Evolutionary conservation across 1,140 invertebrate species (phyloP).

Genomic region (Ctenoplectra terminalis): DNA sequence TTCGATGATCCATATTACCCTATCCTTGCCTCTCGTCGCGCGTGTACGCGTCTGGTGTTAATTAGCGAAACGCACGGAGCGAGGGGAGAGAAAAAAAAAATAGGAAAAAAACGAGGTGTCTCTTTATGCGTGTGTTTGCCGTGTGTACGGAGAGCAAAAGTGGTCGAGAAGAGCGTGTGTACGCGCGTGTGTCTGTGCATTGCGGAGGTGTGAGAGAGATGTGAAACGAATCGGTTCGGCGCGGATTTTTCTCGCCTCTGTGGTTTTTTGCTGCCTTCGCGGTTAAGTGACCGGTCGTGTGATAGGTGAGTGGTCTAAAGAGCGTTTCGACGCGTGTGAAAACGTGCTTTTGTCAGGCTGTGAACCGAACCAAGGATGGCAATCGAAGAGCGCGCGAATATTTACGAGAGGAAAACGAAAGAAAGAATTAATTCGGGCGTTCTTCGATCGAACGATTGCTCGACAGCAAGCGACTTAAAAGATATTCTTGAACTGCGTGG

Average conservation of each 20-base stretch:
- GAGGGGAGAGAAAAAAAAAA: slow-evolving; percentile 36
- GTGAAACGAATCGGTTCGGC: slow-evolving; percentile 53
- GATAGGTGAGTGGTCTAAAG: slow-evolving; percentile 39
- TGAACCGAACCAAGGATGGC: slow-evolving; percentile 1
- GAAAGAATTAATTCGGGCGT: not conserved
- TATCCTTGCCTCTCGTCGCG: slow-evolving; percentile 43
- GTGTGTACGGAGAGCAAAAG: slow-evolving; percentile 47
- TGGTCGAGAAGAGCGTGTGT: slow-evolving; percentile 25
- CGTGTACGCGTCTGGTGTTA: slow-evolving; percentile 46
- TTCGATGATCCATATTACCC: slow-evolving; percentile 39
- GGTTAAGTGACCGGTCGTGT: slow-evolving; percentile 50
- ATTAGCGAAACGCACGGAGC: slow-evolving; percentile 56
- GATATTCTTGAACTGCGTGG: slow-evolving; percentile 16
- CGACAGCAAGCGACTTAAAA: slow-evolving; percentile 33
- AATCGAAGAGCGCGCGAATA: not conserved
- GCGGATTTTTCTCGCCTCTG: slow-evolving; percentile 46
- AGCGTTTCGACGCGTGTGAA: slow-evolving; percentile 40
- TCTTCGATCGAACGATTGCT: slow-evolving; percentile 29
- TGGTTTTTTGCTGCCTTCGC: slow-evolving; percentile 38
- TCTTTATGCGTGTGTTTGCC: not conserved
- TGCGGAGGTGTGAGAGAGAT: slow-evolving; percentile 64
- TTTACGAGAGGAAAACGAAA: too few species aligned
- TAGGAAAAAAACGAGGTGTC: slow-evolving; percentile 3
- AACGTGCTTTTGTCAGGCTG: slow-evolving; percentile 9
- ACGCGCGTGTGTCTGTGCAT: slow-evolving; percentile 40